Evolutionary conservation across 1,140 invertebrate genomes (phyloP).

Genomic region (Bicyclus anynana): DNA sequence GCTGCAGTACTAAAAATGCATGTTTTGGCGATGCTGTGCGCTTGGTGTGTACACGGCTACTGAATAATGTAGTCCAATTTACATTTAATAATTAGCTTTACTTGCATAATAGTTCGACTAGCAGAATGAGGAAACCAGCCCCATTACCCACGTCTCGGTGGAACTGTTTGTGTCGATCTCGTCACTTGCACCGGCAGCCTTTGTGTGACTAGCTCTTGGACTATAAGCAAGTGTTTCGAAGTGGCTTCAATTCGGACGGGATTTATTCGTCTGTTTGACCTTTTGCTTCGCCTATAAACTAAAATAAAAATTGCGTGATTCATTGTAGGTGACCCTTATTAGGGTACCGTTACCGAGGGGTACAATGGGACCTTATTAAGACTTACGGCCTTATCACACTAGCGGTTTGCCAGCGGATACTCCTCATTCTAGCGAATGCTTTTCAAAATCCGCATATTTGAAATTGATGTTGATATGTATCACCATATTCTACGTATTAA

Average conservation of each 20-base stretch:
- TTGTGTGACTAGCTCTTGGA: neutral
- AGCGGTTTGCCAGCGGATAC: too few relatives aligned
- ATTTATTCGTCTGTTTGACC: neutral
- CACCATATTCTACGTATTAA: too few relatives aligned
- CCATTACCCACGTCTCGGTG: conserved; percentile 11
- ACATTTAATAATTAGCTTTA: neutral
- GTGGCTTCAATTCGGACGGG: neutral
- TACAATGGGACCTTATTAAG: too few relatives aligned
- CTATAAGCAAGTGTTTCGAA: neutral
- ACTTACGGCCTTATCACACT: too few relatives aligned
- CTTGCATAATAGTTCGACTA: neutral
- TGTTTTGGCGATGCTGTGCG: too few relatives aligned
- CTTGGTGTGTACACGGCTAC: neutral
- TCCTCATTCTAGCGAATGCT: too few relatives aligned
- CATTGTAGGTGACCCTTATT: neutral
- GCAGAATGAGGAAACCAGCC: neutral
- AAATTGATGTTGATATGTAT: too few relatives aligned
- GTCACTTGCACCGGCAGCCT: neutral
- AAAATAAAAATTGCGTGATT: neutral
- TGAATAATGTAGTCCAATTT: neutral
- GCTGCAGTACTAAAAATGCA: too few relatives aligned
- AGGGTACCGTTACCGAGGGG: too few relatives aligned
- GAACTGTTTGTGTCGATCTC: conserved; percentile 1
- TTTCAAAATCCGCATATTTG: too few relatives aligned
- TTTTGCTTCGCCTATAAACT: neutral